A percentile compares a stretch with the other conserved stretches of the same genome.
These are phyloP conservation scores for Pantherophis vulpinus DNA, from an alignment of 2,797 vertebrate species.

Conservation along the genomic window DNA sequence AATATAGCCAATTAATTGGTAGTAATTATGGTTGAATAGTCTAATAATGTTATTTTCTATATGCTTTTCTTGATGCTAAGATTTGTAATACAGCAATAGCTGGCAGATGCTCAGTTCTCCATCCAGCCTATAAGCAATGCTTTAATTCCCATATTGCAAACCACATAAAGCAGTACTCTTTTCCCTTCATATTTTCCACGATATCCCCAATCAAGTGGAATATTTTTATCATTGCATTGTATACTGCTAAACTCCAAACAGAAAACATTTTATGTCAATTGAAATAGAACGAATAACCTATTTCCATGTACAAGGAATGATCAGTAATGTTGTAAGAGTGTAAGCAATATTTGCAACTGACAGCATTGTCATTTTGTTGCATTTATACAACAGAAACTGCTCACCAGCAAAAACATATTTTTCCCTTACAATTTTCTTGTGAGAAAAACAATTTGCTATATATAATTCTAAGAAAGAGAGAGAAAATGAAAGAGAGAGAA, in stretches of 20 bases:
- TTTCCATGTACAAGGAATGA: neutral
- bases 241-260: neutral
- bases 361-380: neutral
- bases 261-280: neutral
- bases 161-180: neutral
- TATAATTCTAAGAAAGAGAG: slow-evolving; percentile 11
- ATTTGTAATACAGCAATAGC: neutral
- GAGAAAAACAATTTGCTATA: slow-evolving; percentile 35
- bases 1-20: neutral
- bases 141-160: neutral
- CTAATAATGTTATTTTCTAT: neutral
- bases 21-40: neutral
- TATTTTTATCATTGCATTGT: neutral
- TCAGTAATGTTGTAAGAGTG: slow-evolving; percentile 1
- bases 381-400: neutral
- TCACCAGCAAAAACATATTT: neutral
- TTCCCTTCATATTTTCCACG: neutral
- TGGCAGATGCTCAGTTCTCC: neutral
- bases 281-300: neutral
- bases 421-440: neutral
- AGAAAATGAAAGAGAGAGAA: neutral
- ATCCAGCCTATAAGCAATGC: neutral
- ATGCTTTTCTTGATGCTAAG: neutral
- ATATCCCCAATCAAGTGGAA: neutral
- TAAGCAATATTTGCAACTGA: neutral